Conservation (phyloP, 2,113 vertebrate species). For the Phalacrocorax brasilianus region DNA sequence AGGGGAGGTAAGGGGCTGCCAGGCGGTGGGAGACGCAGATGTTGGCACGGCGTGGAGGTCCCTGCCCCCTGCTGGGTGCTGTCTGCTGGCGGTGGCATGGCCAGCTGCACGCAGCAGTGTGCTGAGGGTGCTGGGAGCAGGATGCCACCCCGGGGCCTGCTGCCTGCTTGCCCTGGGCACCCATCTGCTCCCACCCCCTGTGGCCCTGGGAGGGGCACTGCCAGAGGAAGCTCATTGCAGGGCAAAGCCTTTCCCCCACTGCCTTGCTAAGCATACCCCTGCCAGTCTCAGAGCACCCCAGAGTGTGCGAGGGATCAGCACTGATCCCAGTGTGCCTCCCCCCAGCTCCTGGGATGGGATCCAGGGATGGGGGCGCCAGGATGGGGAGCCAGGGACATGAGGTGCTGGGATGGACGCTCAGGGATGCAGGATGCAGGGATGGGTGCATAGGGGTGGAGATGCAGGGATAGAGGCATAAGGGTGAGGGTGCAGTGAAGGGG, state of each 20-base stretch:
- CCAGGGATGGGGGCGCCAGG: background rate
- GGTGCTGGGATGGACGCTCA: background rate
- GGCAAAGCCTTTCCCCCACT: background rate
- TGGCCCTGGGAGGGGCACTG: background rate
- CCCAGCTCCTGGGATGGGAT: background rate
- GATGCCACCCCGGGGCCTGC: background rate
- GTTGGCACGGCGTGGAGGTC: background rate
- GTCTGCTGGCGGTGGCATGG: background rate
- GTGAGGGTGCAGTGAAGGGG: background rate
- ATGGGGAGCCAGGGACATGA: too few species aligned
- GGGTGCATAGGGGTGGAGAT: background rate
- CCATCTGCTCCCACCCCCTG: background rate
- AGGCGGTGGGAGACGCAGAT: slow-evolving; percentile 35
- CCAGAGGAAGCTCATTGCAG: background rate
- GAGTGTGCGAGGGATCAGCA: background rate
- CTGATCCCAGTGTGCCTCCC: background rate
- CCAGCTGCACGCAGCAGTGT: background rate
- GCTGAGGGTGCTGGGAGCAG: background rate
- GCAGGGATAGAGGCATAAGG: background rate
- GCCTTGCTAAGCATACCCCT: background rate
- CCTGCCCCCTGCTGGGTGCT: background rate
- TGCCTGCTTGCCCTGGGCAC: background rate
- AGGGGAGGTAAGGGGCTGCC: slow-evolving; percentile 26
- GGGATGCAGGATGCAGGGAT: background rate
- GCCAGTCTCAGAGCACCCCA: background rate